Conservation (phyloP, 2,113 vertebrate species). For the Callipepla squamata region DNA sequence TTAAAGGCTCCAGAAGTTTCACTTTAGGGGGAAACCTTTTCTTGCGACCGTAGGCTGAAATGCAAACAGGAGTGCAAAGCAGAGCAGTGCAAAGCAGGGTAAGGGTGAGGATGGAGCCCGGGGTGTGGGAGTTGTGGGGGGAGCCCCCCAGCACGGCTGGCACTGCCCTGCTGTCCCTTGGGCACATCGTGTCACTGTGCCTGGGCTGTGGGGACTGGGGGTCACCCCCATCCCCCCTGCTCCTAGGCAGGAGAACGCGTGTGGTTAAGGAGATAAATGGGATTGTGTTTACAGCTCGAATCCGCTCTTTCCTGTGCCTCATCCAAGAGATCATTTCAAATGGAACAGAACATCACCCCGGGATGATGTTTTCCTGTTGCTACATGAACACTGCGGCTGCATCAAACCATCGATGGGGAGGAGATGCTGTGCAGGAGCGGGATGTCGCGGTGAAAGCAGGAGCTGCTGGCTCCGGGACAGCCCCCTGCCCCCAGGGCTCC, state of each 20-base stretch:
- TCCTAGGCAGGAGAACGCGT: too few species aligned
- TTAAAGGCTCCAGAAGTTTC: conserved; percentile 39
- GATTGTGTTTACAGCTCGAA: neutral
- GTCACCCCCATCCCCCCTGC: neutral
- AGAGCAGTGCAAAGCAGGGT: neutral
- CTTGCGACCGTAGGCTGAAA: neutral
- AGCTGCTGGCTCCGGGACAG: neutral
- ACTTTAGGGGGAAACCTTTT: neutral
- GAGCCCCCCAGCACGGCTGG: neutral
- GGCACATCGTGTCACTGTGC: rapidly evolving
- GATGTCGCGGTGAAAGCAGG: neutral
- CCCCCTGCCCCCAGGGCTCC: conserved; percentile 41
- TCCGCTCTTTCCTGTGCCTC: neutral
- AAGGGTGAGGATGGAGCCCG: neutral
- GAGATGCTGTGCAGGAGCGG: neutral
- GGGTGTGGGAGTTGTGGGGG: neutral
- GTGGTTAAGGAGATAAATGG: neutral
- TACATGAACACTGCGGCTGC: neutral
- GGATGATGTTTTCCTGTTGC: neutral
- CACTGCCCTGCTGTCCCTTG: neutral
- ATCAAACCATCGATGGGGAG: neutral
- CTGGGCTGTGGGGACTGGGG: neutral
- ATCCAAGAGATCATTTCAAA: neutral
- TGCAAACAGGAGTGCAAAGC: too few species aligned
- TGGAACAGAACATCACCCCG: neutral